Evolutionary conservation across 2,797 vertebrate species (phyloP), one percentile per base, ranked within the genome.

Genomic region (Carapus acus): DNA sequence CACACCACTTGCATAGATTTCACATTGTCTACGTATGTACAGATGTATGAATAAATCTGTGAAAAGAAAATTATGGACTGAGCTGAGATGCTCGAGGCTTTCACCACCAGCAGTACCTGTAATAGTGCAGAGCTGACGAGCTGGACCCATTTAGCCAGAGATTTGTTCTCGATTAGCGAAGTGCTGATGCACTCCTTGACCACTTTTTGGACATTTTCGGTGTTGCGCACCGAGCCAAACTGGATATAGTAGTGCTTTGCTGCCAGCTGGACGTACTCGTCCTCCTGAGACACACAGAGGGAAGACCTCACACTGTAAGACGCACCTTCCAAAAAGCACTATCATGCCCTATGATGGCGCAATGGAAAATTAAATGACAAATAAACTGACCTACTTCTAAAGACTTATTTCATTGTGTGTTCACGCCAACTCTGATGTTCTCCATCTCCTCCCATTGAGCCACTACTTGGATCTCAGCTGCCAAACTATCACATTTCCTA

Each of bases 181-280:
- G 79, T 78, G 54, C 88, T 59, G 59, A 97, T 80, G 58, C 90
- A 93, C 33, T 91, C 87, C 12, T 85, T 79, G 29, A 98, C 88
- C 55, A 90, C 87, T 33, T 68, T 85, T 64, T 68, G 78, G 29
- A 90, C 50, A 1, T 86, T 80, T 13, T 89, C 80, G 16, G 16
- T 56, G 58, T 49, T 77, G 43, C 66, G 67, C 0, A 73, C 73
- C 1, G 86, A 72, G 1, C 93, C 90, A 49, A 89, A 90, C 57
- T 79, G 70, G 67, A 94, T 79, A 12, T 89, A 93, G 65, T 91
- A 93, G 73, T 94, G 91, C 82, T 77, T 89, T 9, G 87, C 88
- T 48, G 90, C 90, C 47, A 98, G 70, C 49, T 89, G 83, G 62
- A 94, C 83, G 21, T 93, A 88, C 13, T 93, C 91, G 23, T 95